Evolutionary conservation across 1,140 invertebrate genomes (phyloP).

Genomic region (Megalonaias nervosa): DNA sequence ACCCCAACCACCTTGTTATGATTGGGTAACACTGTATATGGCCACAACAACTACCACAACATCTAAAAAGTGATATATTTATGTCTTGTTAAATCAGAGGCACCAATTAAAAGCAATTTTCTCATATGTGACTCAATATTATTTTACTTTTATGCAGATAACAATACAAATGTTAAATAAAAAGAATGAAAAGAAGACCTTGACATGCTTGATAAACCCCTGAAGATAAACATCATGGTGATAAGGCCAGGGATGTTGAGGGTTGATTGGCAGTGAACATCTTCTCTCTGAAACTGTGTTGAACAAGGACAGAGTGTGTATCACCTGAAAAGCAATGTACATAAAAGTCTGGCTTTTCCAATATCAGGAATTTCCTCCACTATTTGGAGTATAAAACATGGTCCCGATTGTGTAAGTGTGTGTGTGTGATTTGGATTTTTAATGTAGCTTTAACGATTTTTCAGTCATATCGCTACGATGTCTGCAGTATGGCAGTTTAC

Average conservation of each 20-base stretch:
- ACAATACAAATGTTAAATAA: too few relatives aligned
- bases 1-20: too few relatives aligned
- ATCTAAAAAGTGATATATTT: too few relatives aligned
- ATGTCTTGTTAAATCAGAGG: too few relatives aligned
- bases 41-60: too few relatives aligned
- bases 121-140: background rate
- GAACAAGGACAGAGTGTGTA: constrained; percentile 60
- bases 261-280: constrained; percentile 46
- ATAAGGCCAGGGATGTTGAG: constrained; percentile 52
- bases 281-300: constrained; percentile 48
- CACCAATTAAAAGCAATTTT: too few relatives aligned
- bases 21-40: too few relatives aligned
- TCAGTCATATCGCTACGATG: too few relatives aligned
- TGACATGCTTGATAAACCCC: constrained; percentile 42
- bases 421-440: too few relatives aligned
- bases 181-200: too few relatives aligned
- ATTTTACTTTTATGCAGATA: background rate
- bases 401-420: background rate
- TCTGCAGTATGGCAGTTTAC: too few relatives aligned
- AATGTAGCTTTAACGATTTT: too few relatives aligned
- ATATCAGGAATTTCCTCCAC: background rate
- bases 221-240: constrained; percentile 57
- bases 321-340: constrained; percentile 38
- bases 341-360: background rate
- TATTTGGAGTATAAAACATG: background rate